A percentile compares a stretch with the other conserved stretches of the same genome.
Evolutionary conservation across 2,797 vertebrate species (phyloP).

Genomic region (Ficedula albicollis): DNA sequence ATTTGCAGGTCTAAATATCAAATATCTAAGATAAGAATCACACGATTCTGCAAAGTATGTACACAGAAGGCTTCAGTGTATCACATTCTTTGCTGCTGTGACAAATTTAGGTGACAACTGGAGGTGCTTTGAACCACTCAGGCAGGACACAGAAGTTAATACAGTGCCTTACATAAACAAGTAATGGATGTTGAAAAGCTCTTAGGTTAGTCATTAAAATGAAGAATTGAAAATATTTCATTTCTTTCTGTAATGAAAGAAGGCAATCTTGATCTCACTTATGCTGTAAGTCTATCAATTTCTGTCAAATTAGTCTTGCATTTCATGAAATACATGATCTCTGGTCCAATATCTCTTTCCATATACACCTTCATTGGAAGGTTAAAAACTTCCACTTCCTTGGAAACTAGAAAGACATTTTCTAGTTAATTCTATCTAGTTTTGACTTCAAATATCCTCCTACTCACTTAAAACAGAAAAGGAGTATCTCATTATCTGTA

Average conservation of each 20-base stretch:
- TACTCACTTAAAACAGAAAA: slow-evolving; percentile 1
- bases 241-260: not conserved
- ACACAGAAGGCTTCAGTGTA: not conserved
- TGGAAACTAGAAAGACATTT: not conserved
- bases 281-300: not conserved
- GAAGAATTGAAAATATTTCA: not conserved
- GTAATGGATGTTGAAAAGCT: not conserved
- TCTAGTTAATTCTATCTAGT: not conserved
- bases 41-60: not conserved
- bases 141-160: not conserved
- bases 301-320: not conserved
- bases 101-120: not conserved
- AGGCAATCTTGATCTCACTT: not conserved
- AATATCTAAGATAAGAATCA: not conserved
- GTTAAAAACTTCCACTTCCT: not conserved
- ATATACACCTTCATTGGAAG: not conserved
- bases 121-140: not conserved
- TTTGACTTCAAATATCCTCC: slow-evolving; percentile 13
- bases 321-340: not conserved
- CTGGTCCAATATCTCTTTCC: not conserved
- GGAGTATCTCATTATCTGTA: not conserved
- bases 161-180: not conserved
- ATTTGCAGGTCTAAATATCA: not conserved
- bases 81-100: not conserved
- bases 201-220: not conserved